Conservation (phyloP, 2,888 invertebrate species). For the Megaustenia siamemsis region DNA sequence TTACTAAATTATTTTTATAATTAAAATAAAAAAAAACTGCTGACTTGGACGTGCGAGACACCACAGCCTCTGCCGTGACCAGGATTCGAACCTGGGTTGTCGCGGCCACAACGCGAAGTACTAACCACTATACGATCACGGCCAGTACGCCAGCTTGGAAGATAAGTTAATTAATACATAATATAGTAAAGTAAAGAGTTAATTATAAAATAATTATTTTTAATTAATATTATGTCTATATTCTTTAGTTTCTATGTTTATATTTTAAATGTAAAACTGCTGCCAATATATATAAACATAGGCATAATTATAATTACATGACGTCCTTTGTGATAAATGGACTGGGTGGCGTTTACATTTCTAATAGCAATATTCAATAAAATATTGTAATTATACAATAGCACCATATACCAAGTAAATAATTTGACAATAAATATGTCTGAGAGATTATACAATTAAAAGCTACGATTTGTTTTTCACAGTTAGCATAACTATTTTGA, state of each 20-base stretch:
- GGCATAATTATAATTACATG: neutral
- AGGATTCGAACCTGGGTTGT: constrained; percentile 77
- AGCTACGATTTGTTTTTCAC: too few species aligned
- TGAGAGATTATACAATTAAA: too few species aligned
- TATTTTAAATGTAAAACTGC: too few species aligned
- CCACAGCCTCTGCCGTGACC: constrained; percentile 69
- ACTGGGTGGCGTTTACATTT: constrained; percentile 1
- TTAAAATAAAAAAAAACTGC: constrained; percentile 20
- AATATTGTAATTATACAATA: too few species aligned
- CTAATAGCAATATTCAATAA: neutral
- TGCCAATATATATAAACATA: too few species aligned
- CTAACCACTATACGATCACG: constrained; percentile 77
- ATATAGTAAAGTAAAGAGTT: neutral
- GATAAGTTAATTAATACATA: neutral
- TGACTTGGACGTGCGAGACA: constrained; percentile 55
- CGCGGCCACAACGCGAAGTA: constrained; percentile 77
- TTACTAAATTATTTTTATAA: neutral
- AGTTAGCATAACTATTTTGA: too few species aligned
- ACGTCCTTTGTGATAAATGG: neutral
- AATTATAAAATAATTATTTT: neutral
- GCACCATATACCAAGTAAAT: too few species aligned
- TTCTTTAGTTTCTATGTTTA: neutral
- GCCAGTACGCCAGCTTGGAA: constrained; percentile 58
- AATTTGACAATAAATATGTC: too few species aligned
- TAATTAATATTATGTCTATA: neutral